phyloP scores from a whole-genome alignment of 23 tunicate species.

The Trididemnum clinides region DNA sequence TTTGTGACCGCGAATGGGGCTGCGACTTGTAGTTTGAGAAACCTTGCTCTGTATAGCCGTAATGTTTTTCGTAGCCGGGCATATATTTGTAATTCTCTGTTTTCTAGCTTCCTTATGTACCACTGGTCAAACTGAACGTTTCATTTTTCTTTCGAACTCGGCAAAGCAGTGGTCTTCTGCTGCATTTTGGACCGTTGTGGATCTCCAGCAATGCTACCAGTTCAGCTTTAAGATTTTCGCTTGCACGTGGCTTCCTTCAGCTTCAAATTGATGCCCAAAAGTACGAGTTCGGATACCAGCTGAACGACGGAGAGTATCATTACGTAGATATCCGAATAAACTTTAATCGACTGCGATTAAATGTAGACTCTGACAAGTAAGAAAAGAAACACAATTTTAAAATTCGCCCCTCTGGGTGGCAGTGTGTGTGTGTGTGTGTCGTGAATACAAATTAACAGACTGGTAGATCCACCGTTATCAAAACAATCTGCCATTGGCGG shows the following conservation, averaged over 20 bases:
- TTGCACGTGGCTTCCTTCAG: background rate
- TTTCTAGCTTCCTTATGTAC: constrained; percentile 1
- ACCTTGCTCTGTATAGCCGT: too few species aligned
- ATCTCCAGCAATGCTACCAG: background rate
- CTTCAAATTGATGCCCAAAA: background rate
- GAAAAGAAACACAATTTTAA: too few species aligned
- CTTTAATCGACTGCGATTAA: background rate
- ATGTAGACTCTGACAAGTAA: constrained; percentile 25
- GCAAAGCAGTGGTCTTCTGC: constrained; percentile 15
- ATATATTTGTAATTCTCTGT: too few species aligned
- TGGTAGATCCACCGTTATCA: too few species aligned
- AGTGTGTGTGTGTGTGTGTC: too few species aligned
- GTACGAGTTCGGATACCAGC: background rate
- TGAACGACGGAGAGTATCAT: constrained; percentile 31
- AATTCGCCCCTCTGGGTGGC: too few species aligned
- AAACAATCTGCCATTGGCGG: too few species aligned
- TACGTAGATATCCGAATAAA: background rate
- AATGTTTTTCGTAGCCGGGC: too few species aligned
- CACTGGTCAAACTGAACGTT: background rate
- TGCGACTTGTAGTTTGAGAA: too few species aligned
- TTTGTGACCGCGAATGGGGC: too few species aligned
- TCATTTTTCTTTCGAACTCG: constrained; percentile 51
- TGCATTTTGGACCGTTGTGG: background rate
- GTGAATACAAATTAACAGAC: too few species aligned
- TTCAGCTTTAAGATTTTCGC: background rate